These are phyloP conservation scores for Adrianichthys oophorus DNA, from an alignment of 2,797 vertebrate genomes.

Conservation along the genomic window DNA sequence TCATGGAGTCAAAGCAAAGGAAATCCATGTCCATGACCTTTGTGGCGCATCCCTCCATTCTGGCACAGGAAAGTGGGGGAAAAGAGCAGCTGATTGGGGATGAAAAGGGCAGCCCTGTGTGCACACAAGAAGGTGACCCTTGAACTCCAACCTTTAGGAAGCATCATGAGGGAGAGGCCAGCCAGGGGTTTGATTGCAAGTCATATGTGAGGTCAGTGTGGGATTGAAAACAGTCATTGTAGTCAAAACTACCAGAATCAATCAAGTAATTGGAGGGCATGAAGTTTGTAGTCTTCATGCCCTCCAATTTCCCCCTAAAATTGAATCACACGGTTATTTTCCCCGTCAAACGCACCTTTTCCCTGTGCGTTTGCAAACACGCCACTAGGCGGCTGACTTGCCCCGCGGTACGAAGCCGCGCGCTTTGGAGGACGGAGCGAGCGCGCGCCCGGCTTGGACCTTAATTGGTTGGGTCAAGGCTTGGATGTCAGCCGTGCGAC, in stretches of 20 bases:
- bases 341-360: background rate
- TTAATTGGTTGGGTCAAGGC: slow-evolving; percentile 62
- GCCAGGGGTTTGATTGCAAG: slow-evolving; percentile 49
- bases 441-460: slow-evolving; percentile 19
- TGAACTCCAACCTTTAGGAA: slow-evolving; percentile 74
- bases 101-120: slow-evolving; percentile 72
- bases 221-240: background rate
- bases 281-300: no score
- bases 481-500: slow-evolving; percentile 54
- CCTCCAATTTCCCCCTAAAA: no score
- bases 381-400: slow-evolving; percentile 75
- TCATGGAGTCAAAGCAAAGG: slow-evolving; percentile 76
- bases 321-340: background rate
- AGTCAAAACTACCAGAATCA: background rate
- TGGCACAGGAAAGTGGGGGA: slow-evolving; percentile 42
- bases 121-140: slow-evolving; percentile 66
- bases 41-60: slow-evolving; percentile 66
- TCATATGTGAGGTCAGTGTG: slow-evolving; percentile 38
- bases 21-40: slow-evolving; percentile 80
- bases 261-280: background rate
- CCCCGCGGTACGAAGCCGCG: slow-evolving; percentile 25
- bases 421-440: slow-evolving; percentile 25
- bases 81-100: slow-evolving; percentile 58
- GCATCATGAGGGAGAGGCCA: slow-evolving; percentile 44
- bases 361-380: slow-evolving; percentile 24